Percentiles rank a stretch among this genome's conserved stretches.
Evolutionary conservation across 2,797 vertebrate genomes (phyloP).

Genomic region (Balearica regulorum): DNA sequence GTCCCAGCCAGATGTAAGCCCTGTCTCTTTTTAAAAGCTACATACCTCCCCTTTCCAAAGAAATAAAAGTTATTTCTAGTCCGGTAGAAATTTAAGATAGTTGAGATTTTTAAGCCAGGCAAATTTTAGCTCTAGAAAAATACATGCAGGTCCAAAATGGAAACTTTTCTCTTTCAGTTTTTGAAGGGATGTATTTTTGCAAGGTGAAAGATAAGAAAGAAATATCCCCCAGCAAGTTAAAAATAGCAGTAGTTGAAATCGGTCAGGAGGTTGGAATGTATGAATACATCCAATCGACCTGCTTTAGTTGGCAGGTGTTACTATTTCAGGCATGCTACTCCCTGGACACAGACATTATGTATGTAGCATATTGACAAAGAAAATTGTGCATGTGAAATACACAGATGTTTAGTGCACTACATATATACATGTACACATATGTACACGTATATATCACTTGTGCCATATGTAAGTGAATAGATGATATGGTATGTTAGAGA

Average conservation of each 20-base stretch:
- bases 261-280: background rate
- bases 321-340: background rate
- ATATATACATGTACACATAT: background rate
- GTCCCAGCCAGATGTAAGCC: background rate
- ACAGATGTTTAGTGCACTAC: background rate
- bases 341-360: background rate
- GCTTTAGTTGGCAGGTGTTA: background rate
- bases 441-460: background rate
- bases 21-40: background rate
- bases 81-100: background rate
- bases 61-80: background rate
- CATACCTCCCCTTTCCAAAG: background rate
- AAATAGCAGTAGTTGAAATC: conserved; percentile 2
- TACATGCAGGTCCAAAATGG: background rate
- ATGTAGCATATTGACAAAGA: background rate
- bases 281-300: background rate
- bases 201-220: background rate
- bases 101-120: background rate
- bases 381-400: background rate
- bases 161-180: background rate
- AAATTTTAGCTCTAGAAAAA: background rate
- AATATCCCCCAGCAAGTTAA: background rate
- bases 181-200: background rate
- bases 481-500: background rate
- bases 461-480: background rate